Evolutionary conservation across 2,113 vertebrate genomes (phyloP), one percentile per base, ranked within the genome.

Genomic region (Tichodroma muraria): DNA sequence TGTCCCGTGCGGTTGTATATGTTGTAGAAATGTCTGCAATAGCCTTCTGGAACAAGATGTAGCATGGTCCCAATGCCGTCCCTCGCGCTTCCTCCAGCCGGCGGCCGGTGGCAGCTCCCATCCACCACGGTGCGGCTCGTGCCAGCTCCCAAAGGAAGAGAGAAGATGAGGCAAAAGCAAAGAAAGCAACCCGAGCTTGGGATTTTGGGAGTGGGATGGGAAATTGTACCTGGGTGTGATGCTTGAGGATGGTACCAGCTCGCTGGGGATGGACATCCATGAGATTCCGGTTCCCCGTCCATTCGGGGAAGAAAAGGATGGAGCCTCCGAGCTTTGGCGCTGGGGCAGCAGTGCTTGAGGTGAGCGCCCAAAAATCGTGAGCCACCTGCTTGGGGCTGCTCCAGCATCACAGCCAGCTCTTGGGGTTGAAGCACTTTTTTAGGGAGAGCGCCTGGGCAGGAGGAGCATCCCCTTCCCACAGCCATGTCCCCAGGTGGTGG

Each of bases 21-120:
- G 98, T 98, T 98, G 98, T 98, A 98, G 98, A 98, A 85, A 97
- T 96, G 98, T 98, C 98, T 98, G 98, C 98, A 98, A 98, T 98
- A 98, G 98, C 98, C 97, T 97, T 71, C 96, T 96, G 82, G 91
- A 97, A 98, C 96, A 95, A 97, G 98, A 98, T 98, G 98, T 98
- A 98, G 98, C 98, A 97, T 98, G 98, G 98, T 97, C 96, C 97
- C 87, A 97, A 96, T 84, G 4, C 96, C 45, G 53, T 90, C 97
- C 96, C 98, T 97, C 53, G 73, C 88, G 81, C 97, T 90, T 97
- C 94, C 97, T 97, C 94, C 96, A 92, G 95, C 97, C 90, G 52
- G 96, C 96, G 91, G 95, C 97, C 90, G 52, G 96, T 95, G 97
- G 97, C 64, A 97, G 96, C 97, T 95, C 96, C 82, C 65, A 27